phyloP scores from a whole-genome alignment of 2,797 vertebrate genomes.

The Vireo griseus region DNA sequence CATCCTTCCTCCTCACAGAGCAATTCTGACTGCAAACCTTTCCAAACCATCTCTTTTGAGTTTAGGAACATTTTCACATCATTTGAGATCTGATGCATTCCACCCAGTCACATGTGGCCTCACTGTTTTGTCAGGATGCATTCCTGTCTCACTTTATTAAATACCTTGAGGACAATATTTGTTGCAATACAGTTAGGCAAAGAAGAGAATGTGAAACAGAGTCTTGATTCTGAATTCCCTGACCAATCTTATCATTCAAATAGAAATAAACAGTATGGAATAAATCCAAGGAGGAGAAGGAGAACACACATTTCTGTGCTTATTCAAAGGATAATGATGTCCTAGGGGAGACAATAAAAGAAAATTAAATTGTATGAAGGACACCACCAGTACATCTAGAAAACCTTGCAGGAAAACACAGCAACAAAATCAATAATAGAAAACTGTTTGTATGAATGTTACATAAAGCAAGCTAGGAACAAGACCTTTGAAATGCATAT shows the following conservation, averaged over 20 bases:
- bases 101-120: neutral
- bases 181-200: neutral
- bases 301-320: neutral
- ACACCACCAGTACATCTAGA: neutral
- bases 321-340: conserved; percentile 43
- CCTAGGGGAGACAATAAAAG: conserved; percentile 44
- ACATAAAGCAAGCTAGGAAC: neutral
- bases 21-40: neutral
- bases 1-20: neutral
- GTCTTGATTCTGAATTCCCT: conserved; percentile 47
- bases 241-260: conserved; percentile 3
- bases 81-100: neutral
- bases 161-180: neutral
- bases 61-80: neutral
- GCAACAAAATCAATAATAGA: conserved; percentile 2
- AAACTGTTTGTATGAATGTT: neutral
- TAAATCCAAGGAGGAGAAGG: conserved; percentile 24
- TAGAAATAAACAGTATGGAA: conserved; percentile 23
- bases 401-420: conserved; percentile 5
- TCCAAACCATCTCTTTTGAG: neutral
- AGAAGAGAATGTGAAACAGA: neutral
- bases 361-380: conserved; percentile 24
- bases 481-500: neutral
- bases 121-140: neutral
- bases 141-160: neutral